Evolutionary conservation across 2,888 invertebrate species (phyloP).

Genomic region (Hypsopygia costalis): DNA sequence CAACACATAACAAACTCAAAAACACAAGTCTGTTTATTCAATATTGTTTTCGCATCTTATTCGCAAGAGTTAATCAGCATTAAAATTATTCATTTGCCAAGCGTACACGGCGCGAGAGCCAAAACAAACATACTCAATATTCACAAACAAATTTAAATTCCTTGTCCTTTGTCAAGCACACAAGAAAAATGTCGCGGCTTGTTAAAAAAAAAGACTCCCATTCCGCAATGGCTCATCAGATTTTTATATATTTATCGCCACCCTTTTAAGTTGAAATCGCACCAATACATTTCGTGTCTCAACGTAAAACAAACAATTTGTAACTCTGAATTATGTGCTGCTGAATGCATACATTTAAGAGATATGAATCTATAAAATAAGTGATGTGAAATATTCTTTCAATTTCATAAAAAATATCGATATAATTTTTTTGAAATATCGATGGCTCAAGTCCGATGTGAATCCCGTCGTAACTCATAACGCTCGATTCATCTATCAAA

Average conservation of each 20-base stretch:
- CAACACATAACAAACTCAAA: too few relatives aligned
- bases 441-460: conserved; percentile 24
- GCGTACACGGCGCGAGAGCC: conserved; percentile 42
- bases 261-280: conserved; percentile 75
- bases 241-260: conserved; percentile 70
- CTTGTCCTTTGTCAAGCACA: conserved; percentile 58
- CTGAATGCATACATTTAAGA: conserved; percentile 79
- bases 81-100: conserved; percentile 64
- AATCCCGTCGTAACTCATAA: not conserved
- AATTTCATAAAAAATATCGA: conserved; percentile 13
- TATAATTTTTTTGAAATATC: conserved; percentile 7
- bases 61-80: conserved; percentile 48
- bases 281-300: conserved; percentile 74
- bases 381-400: conserved; percentile 39
- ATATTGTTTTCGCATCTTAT: conserved; percentile 11
- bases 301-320: conserved; percentile 80
- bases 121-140: conserved; percentile 52
- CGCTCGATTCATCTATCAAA: conserved; percentile 6
- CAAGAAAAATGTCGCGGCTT: conserved; percentile 49
- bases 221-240: conserved; percentile 60
- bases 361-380: conserved; percentile 74
- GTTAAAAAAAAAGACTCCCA: conserved; percentile 46
- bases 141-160: conserved; percentile 54
- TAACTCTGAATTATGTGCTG: conserved; percentile 79
- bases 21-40: conserved; percentile 1